Evolutionary conservation across 2,888 invertebrate species (phyloP).

Genomic region (Apomyelois bistriatella): DNA sequence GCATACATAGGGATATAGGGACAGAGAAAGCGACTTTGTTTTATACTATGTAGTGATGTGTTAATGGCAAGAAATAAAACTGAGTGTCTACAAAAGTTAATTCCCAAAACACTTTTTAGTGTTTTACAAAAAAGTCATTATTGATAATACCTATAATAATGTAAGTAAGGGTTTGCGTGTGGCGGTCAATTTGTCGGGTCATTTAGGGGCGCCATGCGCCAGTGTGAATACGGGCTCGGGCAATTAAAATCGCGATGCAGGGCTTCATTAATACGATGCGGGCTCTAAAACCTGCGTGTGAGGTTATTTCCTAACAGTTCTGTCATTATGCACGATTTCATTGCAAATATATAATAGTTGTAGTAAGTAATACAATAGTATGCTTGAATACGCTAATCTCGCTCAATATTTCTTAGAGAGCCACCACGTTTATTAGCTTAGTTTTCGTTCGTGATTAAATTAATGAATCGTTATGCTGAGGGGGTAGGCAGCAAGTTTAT

Average conservation of each 20-base stretch:
- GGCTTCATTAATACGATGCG: conserved; percentile 59
- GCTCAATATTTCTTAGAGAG: too few species aligned
- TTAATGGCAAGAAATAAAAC: too few species aligned
- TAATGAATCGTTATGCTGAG: conserved; percentile 6
- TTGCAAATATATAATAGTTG: background rate
- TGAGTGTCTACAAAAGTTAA: too few species aligned
- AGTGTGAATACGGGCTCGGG: conserved; percentile 62
- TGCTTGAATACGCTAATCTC: too few species aligned
- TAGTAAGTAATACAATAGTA: too few species aligned
- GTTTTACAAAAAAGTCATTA: conserved; percentile 27
- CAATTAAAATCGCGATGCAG: conserved; percentile 68
- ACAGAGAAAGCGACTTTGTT: too few species aligned
- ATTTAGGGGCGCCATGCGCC: conserved; percentile 60
- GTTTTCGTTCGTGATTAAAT: conserved; percentile 20
- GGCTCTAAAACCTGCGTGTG: conserved; percentile 15
- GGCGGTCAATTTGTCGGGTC: conserved; percentile 72
- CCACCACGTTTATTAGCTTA: conserved; percentile 23
- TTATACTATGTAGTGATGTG: too few species aligned
- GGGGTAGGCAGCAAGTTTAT: background rate
- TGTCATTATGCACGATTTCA: background rate
- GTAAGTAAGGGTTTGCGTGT: conserved; percentile 63
- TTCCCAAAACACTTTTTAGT: too few species aligned
- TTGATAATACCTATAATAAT: conserved; percentile 33
- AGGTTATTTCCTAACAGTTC: background rate
- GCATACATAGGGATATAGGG: too few species aligned